phyloP scores from a whole-genome alignment of 2,113 vertebrate genomes.

The Cyphomyrus discorhynchus region DNA sequence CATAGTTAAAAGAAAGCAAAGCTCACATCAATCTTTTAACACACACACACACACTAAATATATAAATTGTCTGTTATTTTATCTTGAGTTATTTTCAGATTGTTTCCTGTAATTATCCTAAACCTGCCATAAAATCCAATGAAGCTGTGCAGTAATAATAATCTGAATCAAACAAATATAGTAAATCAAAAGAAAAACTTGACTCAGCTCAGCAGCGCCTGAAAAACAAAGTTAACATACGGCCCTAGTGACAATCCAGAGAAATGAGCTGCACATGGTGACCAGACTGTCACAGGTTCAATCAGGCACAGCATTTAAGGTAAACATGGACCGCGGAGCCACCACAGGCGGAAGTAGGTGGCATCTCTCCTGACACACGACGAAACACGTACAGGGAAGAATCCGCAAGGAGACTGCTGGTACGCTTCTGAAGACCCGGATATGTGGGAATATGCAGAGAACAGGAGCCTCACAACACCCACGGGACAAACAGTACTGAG shows the following conservation, averaged over 20 bases:
- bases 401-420: neutral
- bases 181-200: neutral
- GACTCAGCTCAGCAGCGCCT: neutral
- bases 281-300: neutral
- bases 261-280: neutral
- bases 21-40: neutral
- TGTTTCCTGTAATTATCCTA: neutral
- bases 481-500: neutral
- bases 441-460: neutral
- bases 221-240: neutral
- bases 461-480: neutral
- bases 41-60: neutral
- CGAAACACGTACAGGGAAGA: neutral
- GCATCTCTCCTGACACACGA: neutral
- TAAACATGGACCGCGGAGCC: neutral
- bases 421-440: neutral
- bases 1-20: neutral
- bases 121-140: neutral
- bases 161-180: neutral
- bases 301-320: neutral
- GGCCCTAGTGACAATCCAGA: neutral
- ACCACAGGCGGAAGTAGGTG: neutral
- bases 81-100: neutral
- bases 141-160: neutral
- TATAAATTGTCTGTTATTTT: neutral